These are phyloP conservation scores for Bombus pyrosoma DNA, from an alignment of 1,140 invertebrate species.

Conservation along the genomic window DNA sequence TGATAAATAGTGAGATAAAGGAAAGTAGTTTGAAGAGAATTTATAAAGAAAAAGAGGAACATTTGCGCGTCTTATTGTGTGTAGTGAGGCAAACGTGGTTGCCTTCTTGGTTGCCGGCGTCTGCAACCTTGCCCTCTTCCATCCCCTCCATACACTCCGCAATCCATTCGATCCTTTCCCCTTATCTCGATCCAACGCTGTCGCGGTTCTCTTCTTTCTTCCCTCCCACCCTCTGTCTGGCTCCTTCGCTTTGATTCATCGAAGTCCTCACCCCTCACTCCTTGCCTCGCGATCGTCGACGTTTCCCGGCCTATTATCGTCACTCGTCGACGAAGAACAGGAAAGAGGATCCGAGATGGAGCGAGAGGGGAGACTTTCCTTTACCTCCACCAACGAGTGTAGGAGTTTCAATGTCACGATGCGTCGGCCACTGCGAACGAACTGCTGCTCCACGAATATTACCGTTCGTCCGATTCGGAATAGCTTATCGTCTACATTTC, in stretches of 20 bases:
- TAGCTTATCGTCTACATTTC: background rate
- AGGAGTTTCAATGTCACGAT: slow-evolving; percentile 61
- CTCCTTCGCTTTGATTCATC: slow-evolving; percentile 58
- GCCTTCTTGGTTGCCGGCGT: slow-evolving; percentile 8
- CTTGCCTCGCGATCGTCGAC: slow-evolving; percentile 34
- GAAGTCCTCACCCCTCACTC: slow-evolving; percentile 25
- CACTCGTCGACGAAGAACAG: slow-evolving; percentile 41
- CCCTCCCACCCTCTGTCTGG: slow-evolving; percentile 19
- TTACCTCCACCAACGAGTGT: slow-evolving; percentile 57
- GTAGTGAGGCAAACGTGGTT: slow-evolving; percentile 1
- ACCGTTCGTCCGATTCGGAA: background rate
- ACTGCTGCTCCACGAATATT: background rate
- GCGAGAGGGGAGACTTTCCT: slow-evolving; percentile 73
- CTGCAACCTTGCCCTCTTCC: slow-evolving; percentile 47
- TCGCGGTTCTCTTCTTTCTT: slow-evolving; percentile 31
- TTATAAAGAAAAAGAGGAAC: background rate
- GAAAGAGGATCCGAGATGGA: slow-evolving; percentile 18
- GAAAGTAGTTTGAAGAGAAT: background rate
- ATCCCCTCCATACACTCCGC: slow-evolving; percentile 6
- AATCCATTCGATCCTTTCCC: slow-evolving; percentile 47
- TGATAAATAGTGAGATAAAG: background rate
- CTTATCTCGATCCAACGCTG: slow-evolving; percentile 49
- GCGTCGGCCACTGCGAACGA: slow-evolving; percentile 30
- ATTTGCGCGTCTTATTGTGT: background rate
- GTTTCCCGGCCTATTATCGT: slow-evolving; percentile 51